Evolutionary conservation across 1,140 invertebrate species (phyloP), one percentile per base, ranked within the genome.

Genomic region (Manduca sexta): DNA sequence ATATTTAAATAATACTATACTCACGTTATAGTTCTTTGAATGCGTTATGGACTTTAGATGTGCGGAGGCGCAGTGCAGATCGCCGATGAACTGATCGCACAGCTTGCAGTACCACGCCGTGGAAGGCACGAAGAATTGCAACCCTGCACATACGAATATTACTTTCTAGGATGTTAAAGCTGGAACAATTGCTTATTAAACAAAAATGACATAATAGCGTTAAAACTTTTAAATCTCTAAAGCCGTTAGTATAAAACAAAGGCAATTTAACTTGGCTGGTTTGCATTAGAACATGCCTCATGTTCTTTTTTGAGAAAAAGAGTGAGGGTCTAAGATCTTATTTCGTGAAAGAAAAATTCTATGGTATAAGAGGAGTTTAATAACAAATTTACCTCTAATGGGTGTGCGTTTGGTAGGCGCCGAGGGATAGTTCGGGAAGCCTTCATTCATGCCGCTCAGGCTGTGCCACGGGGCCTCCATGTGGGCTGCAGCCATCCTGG

Each of bases 81-180:
- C 94, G 0, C 94, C 94, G 57, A 95, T 94, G 92, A 94, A 96
- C 52, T 90, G 87, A 71, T 94, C 91, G 61, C 94, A 96, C 26
- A 96, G 86, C 68, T 93, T 93, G 77, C 94, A 96, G 81, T 93
- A 96, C 94, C 94, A 95, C n/a, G 93, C 93, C 10, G 92, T 92
- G 0, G 94, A 91, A 3, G 94, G 92, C 51, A 93, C 91, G 74
- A 95, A 92, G 84, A 95, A 95, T 71, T 95, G 93, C 33, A 95
- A 84, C 12, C 94, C 93, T 93, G 10, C n/a, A 35, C 5, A n/a
- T n/a, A 35, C 5, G 13, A 35, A 12, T 35, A 5, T 3, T 26
- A 26, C 8, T 26, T n/a, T n/a, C n/a, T n/a, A n/a, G n/a, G n/a
- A n/a, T n/a, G n/a, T n/a, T n/a, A n/a, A n/a, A n/a, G n/a, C n/a